Conservation (phyloP, 2,888 invertebrate genomes). For the Arctia plantaginis region DNA sequence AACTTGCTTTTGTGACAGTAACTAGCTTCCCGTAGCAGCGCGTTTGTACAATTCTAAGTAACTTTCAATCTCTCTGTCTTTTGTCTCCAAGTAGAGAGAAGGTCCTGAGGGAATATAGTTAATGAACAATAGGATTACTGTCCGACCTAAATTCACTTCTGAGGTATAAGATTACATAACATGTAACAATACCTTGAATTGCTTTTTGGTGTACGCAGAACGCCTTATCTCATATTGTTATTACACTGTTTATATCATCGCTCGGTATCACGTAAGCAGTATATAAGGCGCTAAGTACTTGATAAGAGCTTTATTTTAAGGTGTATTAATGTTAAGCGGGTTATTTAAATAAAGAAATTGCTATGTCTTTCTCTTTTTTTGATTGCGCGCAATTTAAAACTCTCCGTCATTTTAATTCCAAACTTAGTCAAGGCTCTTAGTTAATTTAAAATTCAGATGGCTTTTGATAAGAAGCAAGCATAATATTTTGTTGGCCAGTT, state of each 20-base stretch:
- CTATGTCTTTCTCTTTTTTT: background rate
- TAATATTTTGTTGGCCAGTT: background rate
- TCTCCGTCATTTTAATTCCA: background rate
- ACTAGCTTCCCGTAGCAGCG: background rate
- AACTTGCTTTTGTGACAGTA: background rate
- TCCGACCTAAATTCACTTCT: constrained; percentile 9
- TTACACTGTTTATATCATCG: constrained; percentile 7
- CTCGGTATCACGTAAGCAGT: background rate
- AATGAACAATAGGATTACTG: constrained; percentile 21
- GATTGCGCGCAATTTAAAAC: no score
- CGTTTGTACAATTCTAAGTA: background rate
- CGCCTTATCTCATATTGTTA: constrained; percentile 18
- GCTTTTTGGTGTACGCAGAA: constrained; percentile 10
- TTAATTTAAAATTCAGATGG: background rate
- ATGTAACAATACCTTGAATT: constrained; percentile 15
- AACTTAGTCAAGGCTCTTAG: no score
- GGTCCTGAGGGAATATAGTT: constrained; percentile 14
- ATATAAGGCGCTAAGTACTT: constrained; percentile 5
- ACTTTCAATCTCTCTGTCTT: constrained; percentile 2
- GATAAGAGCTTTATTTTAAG: constrained; percentile 1
- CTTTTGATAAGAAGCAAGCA: background rate
- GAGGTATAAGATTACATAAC: constrained; percentile 13
- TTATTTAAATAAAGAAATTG: background rate
- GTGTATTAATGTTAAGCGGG: background rate
- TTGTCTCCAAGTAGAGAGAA: background rate